Conservation (phyloP, 1,140 invertebrate genomes). For the Stratiolaelaps scimitus region DNA sequence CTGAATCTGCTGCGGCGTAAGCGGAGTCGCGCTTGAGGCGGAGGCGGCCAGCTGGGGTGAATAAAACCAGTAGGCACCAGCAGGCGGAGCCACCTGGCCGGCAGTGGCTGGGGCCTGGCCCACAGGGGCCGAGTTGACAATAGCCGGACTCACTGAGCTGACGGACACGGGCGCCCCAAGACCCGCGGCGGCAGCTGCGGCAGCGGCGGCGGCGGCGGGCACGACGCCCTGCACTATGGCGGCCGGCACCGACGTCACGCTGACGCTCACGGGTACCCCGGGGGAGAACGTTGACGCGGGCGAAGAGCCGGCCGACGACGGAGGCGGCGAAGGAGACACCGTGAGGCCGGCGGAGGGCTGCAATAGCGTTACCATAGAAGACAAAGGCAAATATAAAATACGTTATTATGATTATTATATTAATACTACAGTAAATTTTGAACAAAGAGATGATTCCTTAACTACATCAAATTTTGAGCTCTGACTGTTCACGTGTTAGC, state of each 20-base stretch:
- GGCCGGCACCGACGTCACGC: conserved; percentile 2
- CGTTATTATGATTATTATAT: too few species aligned
- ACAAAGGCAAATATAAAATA: too few species aligned
- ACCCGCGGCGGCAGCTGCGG: conserved; percentile 4
- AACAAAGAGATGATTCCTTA: too few species aligned
- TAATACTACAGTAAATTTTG: too few species aligned
- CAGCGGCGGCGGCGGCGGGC: too few species aligned
- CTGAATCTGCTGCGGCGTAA: background rate
- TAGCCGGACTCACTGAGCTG: too few species aligned
- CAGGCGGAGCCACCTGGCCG: conserved; percentile 17
- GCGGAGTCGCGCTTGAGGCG: conserved; percentile 2
- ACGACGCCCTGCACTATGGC: conserved; percentile 8
- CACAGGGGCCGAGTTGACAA: too few species aligned
- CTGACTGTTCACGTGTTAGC: too few species aligned
- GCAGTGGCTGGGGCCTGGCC: background rate
- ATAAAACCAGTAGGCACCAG: conserved; percentile 25
- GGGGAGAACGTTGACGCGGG: conserved; percentile 15
- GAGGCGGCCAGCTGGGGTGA: conserved; percentile 18
- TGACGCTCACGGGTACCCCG: conserved; percentile 10
- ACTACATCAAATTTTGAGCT: too few species aligned
- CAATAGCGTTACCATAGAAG: too few species aligned
- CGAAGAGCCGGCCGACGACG: conserved; percentile 13
- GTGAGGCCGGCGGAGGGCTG: conserved; percentile 21
- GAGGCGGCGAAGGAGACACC: conserved; percentile 27
- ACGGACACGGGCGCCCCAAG: conserved; percentile 10